These are phyloP conservation scores for Listrodromus nycthemerus DNA, from an alignment of 2,888 invertebrate genomes.

Conservation along the genomic window DNA sequence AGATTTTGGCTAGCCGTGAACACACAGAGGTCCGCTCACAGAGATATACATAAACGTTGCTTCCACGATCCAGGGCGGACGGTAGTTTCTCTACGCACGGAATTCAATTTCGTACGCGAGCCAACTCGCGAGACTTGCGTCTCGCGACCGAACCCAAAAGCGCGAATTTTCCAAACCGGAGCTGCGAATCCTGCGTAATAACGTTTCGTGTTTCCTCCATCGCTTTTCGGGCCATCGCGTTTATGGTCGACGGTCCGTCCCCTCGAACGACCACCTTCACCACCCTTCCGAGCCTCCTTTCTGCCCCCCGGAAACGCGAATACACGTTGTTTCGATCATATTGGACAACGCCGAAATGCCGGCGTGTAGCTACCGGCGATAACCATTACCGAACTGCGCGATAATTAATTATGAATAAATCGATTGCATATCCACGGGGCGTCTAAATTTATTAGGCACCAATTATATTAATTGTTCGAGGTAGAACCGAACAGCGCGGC, in stretches of 20 bases:
- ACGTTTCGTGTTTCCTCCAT: conserved; percentile 41
- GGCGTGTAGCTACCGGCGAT: conserved; percentile 14
- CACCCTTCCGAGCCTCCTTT: not conserved
- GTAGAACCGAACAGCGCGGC: not conserved
- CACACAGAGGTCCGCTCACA: conserved; percentile 14
- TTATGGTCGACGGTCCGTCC: conserved; percentile 9
- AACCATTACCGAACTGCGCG: conserved; percentile 34
- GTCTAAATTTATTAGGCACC: conserved; percentile 19
- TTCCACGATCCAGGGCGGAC: conserved; percentile 13
- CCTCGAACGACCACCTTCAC: not conserved
- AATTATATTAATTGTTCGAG: conserved; percentile 7
- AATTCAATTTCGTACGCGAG: conserved; percentile 22
- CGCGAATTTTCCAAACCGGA: conserved; percentile 33
- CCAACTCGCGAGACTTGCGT: conserved; percentile 35
- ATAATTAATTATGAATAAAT: conserved; percentile 56
- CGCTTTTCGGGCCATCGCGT: conserved; percentile 1
- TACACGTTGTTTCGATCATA: conserved; percentile 35
- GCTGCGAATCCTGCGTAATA: conserved; percentile 45
- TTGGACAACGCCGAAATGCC: conserved; percentile 13
- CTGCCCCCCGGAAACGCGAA: conserved; percentile 5
- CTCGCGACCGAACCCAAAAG: conserved; percentile 20
- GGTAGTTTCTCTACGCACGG: conserved; percentile 28
- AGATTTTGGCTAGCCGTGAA: conserved; percentile 55
- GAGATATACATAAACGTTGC: conserved; percentile 24
- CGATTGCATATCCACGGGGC: conserved; percentile 22